phyloP scores from a whole-genome alignment of 2,888 invertebrate species.

The Polydrusus pterygomalis region DNA sequence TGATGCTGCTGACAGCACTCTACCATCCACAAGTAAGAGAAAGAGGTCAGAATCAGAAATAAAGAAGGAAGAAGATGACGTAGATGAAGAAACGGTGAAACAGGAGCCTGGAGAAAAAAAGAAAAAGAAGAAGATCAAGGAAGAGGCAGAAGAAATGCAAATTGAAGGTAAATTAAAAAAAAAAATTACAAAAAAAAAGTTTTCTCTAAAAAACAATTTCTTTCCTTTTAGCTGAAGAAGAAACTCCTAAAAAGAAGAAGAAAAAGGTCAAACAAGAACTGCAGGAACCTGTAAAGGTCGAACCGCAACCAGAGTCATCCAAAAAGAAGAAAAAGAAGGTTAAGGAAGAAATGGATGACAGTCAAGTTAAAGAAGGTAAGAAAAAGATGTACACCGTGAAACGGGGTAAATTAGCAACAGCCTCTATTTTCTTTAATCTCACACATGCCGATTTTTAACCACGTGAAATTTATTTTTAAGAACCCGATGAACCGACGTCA shows the following conservation, averaged over 20 bases:
- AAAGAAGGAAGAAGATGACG: slow-evolving; percentile 61
- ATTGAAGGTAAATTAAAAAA: slow-evolving; percentile 49
- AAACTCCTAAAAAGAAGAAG: slow-evolving; percentile 54
- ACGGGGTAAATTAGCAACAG: no score
- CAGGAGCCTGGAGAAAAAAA: slow-evolving; percentile 57
- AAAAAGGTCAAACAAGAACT: slow-evolving; percentile 62
- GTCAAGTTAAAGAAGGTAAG: slow-evolving; percentile 23
- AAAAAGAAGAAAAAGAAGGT: slow-evolving; percentile 60
- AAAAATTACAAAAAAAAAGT: background rate
- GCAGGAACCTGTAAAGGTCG: slow-evolving; percentile 36
- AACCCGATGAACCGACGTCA: slow-evolving; percentile 48
- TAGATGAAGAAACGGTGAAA: slow-evolving; percentile 60
- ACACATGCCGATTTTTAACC: background rate
- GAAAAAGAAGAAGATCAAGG: slow-evolving; percentile 58
- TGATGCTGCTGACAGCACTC: slow-evolving; percentile 88
- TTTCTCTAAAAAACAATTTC: background rate
- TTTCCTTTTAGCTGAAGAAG: slow-evolving; percentile 58
- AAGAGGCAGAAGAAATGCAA: slow-evolving; percentile 58
- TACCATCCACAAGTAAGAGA: slow-evolving; percentile 78
- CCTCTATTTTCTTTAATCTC: no score
- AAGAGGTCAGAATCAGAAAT: slow-evolving; percentile 74
- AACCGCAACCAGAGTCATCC: slow-evolving; percentile 18
- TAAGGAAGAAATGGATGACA: slow-evolving; percentile 42
- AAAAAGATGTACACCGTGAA: no score
- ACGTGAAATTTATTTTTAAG: background rate